Percentiles rank a stretch among this genome's conserved stretches.
These are phyloP conservation scores for Cheilosia vulpina DNA, from an alignment of 2,888 invertebrate species.

Conservation along the genomic window DNA sequence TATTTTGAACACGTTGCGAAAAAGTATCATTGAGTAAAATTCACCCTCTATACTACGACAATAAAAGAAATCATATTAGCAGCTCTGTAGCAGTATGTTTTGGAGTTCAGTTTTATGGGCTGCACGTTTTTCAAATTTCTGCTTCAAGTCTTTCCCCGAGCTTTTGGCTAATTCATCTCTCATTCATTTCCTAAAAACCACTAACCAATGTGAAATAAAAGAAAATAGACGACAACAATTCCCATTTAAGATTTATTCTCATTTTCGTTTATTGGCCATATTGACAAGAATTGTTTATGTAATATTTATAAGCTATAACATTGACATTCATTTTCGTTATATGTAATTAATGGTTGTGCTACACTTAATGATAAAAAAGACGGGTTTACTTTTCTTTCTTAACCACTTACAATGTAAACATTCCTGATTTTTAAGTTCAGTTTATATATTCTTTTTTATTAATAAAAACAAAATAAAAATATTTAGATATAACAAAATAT, in stretches of 20 bases:
- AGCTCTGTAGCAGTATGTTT: too few relatives aligned
- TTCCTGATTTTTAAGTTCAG: slow-evolving; percentile 28
- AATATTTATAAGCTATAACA: slow-evolving; percentile 75
- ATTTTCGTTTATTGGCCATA: slow-evolving; percentile 81
- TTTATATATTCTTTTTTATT: slow-evolving; percentile 5
- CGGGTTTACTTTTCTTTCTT: slow-evolving; percentile 39
- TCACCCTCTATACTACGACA: too few relatives aligned
- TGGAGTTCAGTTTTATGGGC: too few relatives aligned
- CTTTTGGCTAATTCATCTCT: too few relatives aligned
- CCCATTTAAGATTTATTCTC: slow-evolving; percentile 44
- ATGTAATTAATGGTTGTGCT: slow-evolving; percentile 61
- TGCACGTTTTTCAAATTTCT: too few relatives aligned
- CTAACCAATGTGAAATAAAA: too few relatives aligned
- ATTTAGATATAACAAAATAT: slow-evolving; percentile 45
- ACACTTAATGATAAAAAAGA: slow-evolving; percentile 54
- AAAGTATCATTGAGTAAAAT: too few relatives aligned
- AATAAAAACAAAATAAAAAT: slow-evolving; percentile 23
- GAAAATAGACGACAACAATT: background rate
- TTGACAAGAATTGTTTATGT: slow-evolving; percentile 81
- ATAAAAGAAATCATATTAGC: too few relatives aligned
- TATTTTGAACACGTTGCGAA: too few relatives aligned
- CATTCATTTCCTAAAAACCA: too few relatives aligned
- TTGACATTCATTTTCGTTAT: slow-evolving; percentile 70
- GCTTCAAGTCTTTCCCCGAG: too few relatives aligned
- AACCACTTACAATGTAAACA: slow-evolving; percentile 30